Base-by-base conservation (phyloP, 2,113 vertebrate genomes). In the Phylloscopus whistleri region DNA sequence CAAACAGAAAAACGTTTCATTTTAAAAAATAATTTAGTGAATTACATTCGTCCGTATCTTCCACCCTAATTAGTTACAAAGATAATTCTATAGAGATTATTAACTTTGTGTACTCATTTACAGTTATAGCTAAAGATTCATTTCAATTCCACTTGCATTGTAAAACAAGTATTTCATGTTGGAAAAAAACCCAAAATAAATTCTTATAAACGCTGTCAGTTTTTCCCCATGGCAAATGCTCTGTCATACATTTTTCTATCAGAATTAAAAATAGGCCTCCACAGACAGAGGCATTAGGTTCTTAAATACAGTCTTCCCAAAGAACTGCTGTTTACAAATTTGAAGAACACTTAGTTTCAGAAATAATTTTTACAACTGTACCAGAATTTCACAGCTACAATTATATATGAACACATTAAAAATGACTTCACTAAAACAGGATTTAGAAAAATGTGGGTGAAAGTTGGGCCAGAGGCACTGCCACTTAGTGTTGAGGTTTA, bases 321-420 rank as follows among this genome's bases (percentile, higher is more conserved):
- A 96, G 95, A 97, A 96, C 58, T 93, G 96, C 87, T 87, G 96
- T 95, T 97, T 97, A 97, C 95, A 97, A 97, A 95, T 98, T 97
- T 96, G 97, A 98, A 98, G 97, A 98, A 98, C 97, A 97, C 94
- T 97, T 89, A 97, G 95, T 98, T 98, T 97, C 95, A 98, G 97
- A 98, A 98, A 98, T 97, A 98, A 98, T 98, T 98, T 98, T 98
- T 98, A 99, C 98, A 99, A 99, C 98, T 99, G 98, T 98, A 99
- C 98, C 98, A 98, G 98, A 98, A 99, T 98, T 98, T 99, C 99
- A 99, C 99, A 99, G 99, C 99, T 99, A 99, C 97, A 98, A 98
- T 98, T 98, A 98, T 98, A 98, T 98, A 98, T 97, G 98, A 98
- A 98, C 98, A 99, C 98, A 98, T 98, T 98, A 98, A 98, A 98